Evolutionary conservation across 1,140 invertebrate species (phyloP), one percentile per base, ranked within the genome.

Genomic region (Drosophila littoralis): DNA sequence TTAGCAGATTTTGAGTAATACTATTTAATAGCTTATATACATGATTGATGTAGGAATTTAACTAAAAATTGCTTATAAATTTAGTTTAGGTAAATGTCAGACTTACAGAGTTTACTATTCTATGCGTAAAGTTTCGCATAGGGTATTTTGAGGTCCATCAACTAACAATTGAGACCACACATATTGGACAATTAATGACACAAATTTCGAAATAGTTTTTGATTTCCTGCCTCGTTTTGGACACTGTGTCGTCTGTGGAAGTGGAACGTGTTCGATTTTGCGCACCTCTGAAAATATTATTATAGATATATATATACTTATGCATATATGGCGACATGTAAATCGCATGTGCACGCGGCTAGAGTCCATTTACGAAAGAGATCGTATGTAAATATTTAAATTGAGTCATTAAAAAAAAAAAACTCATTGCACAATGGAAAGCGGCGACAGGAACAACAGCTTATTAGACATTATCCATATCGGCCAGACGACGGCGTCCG

Each of bases 201-300:
- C 60, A 13, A 80, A 63, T 75, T 83, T 68, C 22, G 46, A 69
- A 79, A 83, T 77, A 50, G 60, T 55, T 74, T 67, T 68, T 70
- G 38, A 79, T 82, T 86, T 86, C 82, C 82, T 86, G 82, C 61
- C 75, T 52, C 63, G 48, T 28, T 75, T 64, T 73, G 32, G 63
- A 28, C 57, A 68, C 38, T 48, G 22, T 46, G 22, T 50, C 35
- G 45, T 40, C 55, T 60, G 42, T 69, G 58, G 43, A 58, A 75
- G 75, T 70, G 71, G 61, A 77, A 88, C 82, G 82, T 86, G 82
- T 79, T 65, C 82, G 79, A 75, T 61, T 77, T 84, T 77, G 81
- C 77, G 52, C 81, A 84, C 77, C 60, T 77, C 46, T 13, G 7
- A 60, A 38, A 51, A 35, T 40, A 40, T 10, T 12, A 40, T 45